A percentile compares a stretch with the other conserved stretches of the same genome.
Conservation (phyloP, 2,113 vertebrate genomes). For the Climacteris rufus region DNA sequence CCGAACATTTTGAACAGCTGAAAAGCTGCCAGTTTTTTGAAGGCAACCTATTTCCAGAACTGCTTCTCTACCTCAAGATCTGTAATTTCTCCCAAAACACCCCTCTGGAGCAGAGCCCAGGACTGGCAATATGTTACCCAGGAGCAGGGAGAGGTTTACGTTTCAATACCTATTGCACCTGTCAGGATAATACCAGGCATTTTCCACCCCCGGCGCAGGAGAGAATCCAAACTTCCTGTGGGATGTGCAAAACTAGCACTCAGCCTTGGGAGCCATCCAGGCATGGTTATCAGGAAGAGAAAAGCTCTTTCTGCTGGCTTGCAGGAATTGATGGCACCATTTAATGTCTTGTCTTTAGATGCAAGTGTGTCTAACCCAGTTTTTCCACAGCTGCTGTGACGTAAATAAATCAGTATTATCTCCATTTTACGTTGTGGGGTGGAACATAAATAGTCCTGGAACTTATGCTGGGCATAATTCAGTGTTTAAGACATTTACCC, state of each 20-base stretch:
- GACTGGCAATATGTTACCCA: constrained; percentile 39
- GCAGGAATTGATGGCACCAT: constrained; percentile 49
- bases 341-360: constrained; percentile 31
- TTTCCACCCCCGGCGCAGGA: constrained; percentile 37
- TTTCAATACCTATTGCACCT: constrained; percentile 59
- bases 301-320: constrained; percentile 60
- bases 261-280: constrained; percentile 57
- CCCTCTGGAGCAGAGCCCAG: constrained; percentile 41
- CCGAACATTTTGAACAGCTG: not conserved
- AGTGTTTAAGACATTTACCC: not conserved
- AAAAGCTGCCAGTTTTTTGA: constrained; percentile 1
- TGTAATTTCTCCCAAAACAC: constrained; percentile 34
- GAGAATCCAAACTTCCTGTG: constrained; percentile 60
- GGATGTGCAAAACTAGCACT: constrained; percentile 42
- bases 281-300: not conserved
- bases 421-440: not conserved
- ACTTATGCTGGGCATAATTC: not conserved
- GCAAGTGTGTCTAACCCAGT: constrained; percentile 35
- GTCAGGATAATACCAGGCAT: constrained; percentile 24
- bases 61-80: constrained; percentile 35
- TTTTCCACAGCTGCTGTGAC: constrained; percentile 45
- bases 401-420: constrained; percentile 33
- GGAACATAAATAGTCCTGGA: constrained; percentile 3
- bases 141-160: constrained; percentile 29
- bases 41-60: constrained; percentile 38